These are phyloP conservation scores for Xiphias gladius DNA, from an alignment of 2,113 vertebrate species.

Conservation along the genomic window DNA sequence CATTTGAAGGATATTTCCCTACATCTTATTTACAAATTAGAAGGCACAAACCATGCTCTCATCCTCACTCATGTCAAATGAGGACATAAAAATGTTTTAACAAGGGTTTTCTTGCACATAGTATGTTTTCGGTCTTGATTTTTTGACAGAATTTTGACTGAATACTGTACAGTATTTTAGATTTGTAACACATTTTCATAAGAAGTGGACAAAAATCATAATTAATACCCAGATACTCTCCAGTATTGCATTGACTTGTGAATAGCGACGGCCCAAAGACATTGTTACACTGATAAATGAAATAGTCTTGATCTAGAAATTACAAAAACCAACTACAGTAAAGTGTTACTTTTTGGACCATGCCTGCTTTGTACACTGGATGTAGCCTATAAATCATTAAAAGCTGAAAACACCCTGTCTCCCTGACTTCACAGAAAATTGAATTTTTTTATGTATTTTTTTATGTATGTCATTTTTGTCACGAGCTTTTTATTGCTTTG, in stretches of 20 bases:
- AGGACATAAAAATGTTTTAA: too few relatives aligned
- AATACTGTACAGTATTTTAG: not conserved
- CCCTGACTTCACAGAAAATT: too few relatives aligned
- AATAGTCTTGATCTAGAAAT: slow-evolving; percentile 8
- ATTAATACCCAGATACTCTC: not conserved
- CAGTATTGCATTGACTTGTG: not conserved
- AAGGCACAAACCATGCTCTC: not conserved
- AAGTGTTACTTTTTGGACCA: not conserved
- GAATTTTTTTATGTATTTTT: slow-evolving; percentile 7
- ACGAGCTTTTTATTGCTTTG: slow-evolving; percentile 1
- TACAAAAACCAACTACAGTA: not conserved
- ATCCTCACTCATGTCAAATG: not conserved
- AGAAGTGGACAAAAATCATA: not conserved
- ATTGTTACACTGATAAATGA: not conserved
- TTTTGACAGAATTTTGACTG: too few relatives aligned
- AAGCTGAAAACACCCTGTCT: slow-evolving; percentile 10
- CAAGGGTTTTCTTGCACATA: too few relatives aligned
- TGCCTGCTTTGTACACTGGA: slow-evolving; percentile 13
- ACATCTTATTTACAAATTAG: not conserved
- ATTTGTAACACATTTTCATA: not conserved
- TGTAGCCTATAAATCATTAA: slow-evolving; percentile 14
- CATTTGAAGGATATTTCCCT: not conserved
- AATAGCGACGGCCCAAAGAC: not conserved
- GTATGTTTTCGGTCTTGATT: too few relatives aligned
- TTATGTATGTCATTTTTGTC: slow-evolving; percentile 15